Evolutionary conservation across 2,888 invertebrate genomes (phyloP), one percentile per base, ranked within the genome.

Genomic region (Aspidiotus rigidus): DNA sequence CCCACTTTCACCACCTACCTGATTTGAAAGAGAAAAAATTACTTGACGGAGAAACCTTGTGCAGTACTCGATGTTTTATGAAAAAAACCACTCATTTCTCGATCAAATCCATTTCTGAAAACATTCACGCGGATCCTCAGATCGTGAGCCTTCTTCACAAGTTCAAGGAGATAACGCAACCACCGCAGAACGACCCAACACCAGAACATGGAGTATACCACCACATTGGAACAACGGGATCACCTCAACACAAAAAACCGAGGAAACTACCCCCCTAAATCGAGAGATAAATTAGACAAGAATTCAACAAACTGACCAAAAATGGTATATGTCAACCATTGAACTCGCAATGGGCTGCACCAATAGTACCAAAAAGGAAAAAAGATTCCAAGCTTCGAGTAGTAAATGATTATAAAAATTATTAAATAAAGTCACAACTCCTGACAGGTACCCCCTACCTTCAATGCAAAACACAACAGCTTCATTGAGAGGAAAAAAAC

Each of bases 331-430:
- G 11, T 57, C 2, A 15, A 2, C 11, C 11, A 16, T 57, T 7
- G 7, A 57, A 15, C 10, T 57, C 57, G 17, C 57, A 57, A 15
- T 57, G 57, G 57, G 57, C 57, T 2, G 11, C 57, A 57, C 57
- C 57, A 41, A 9, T 56, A 7, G 9, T 54, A 10, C 17, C 54
- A 3, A 17, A 53, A 13, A 64, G 16, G 42, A 9, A 17, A 28
- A n/a, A 11, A 16, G 42, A n/a, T 44, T 6, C 7, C 7, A 62
- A 41, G 15, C 11, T 44, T n/a, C 62, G 49, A 13, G 0, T 57
- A 10, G 17, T 57, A 10, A 7, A 2, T 10, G 57, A 57, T 1
- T 49, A 49, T 49, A 6, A n/a, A n/a, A n/a, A 49, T n/a, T 49
- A 11, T n/a, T 49, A n/a, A 49, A 49, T 49, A n/a, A 11, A 49